Evolutionary conservation across 2,797 vertebrate species (phyloP).

Genomic region (Micromesistius poutassou): DNA sequence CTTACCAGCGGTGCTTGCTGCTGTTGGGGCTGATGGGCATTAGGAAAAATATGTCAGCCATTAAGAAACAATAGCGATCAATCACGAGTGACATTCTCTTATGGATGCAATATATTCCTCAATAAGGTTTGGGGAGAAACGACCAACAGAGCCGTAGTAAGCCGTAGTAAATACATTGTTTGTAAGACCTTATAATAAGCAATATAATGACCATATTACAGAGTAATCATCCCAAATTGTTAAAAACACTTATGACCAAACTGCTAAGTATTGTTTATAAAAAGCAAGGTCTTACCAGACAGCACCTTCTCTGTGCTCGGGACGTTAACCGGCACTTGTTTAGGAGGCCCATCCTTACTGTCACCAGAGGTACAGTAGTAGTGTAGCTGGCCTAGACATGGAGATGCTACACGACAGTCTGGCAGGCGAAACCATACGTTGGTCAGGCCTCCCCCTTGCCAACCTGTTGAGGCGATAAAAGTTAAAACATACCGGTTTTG

Average conservation of each 20-base stretch:
- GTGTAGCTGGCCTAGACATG: conserved; percentile 74
- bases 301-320: conserved; percentile 44
- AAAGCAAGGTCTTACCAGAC: conserved; percentile 41
- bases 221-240: background rate
- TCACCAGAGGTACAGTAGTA: conserved; percentile 80
- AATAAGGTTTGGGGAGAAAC: too few species aligned
- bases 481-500: background rate
- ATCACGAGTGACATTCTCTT: too few species aligned
- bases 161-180: background rate
- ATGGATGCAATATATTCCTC: too few species aligned
- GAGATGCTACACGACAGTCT: conserved; percentile 67
- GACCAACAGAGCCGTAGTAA: background rate
- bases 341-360: conserved; percentile 75
- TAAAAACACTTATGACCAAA: background rate
- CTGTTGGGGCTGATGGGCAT: conserved; percentile 1
- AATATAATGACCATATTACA: background rate
- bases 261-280: background rate
- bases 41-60: background rate
- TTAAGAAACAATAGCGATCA: too few species aligned
- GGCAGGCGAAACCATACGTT: conserved; percentile 70
- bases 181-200: background rate
- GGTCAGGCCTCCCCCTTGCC: conserved; percentile 67
- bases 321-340: conserved; percentile 35
- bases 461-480: conserved; percentile 68
- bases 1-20: background rate